Conservation (phyloP, 2,797 vertebrate species). For the Lepidocolaptes lacrymiger region DNA sequence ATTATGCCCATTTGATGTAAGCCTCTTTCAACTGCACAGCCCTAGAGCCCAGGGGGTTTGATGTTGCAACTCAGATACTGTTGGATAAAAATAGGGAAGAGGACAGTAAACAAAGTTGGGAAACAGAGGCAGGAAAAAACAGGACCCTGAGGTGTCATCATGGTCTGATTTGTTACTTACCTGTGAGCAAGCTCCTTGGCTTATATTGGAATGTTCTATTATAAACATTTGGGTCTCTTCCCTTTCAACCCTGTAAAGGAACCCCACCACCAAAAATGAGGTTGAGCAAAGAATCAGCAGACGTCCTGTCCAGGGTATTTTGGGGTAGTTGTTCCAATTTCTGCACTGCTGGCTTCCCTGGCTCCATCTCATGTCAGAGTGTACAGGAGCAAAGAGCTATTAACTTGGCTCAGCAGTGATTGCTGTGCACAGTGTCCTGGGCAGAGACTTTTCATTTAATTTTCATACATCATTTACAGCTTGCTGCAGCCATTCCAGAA, state of each 20-base stretch:
- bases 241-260: neutral
- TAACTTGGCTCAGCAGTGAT: conserved; percentile 22
- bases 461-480: conserved; percentile 69
- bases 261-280: neutral
- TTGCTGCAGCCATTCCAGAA: conserved; percentile 58
- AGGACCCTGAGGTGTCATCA: neutral
- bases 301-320: neutral
- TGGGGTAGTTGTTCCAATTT: neutral
- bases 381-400: conserved; percentile 46
- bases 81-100: neutral
- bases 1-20: neutral
- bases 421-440: conserved; percentile 26
- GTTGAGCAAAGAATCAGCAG: neutral
- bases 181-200: neutral
- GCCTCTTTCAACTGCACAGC: neutral
- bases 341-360: neutral
- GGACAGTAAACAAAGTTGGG: neutral
- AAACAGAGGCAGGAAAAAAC: neutral
- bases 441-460: conserved; percentile 64
- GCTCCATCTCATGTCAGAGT: neutral
- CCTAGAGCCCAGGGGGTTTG: neutral
- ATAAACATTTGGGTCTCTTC: neutral
- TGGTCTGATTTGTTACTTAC: neutral
- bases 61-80: neutral
- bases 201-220: neutral